Evolutionary conservation across 53 echinoderm and acorn worm species (phyloP), one percentile per base, ranked within the genome.

Genomic region (Echinometra lucunter): DNA sequence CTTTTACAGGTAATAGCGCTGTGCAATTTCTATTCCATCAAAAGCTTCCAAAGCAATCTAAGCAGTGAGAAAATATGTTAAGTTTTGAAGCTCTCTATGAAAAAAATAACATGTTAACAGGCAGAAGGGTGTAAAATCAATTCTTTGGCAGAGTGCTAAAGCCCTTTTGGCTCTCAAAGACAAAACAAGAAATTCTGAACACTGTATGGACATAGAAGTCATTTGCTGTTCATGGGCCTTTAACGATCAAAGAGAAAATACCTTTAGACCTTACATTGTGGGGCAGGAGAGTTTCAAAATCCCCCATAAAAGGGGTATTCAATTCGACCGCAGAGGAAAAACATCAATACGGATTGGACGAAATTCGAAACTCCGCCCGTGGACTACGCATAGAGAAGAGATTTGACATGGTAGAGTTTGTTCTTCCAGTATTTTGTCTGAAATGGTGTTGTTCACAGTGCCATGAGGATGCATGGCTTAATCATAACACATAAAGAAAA

Each of bases 271-370:
- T 89, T 6, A 89, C 89, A 89, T 58, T 37, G 21, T 9, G 40
- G 89, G 58, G 89, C 89, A 89, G 89, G 58, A 53, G 37, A 89
- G 89, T 58, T 89, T 89, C 89, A 58, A 89, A 89, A 89, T 89
- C 89, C 89, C 58, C 58, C 60, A 57, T 89, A 89, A 57, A 89
- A 58, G 85, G 37, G 89, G 89, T 37, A 60, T 89, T 89, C 60
- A 60, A 60, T 57, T 57, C 89, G 58, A 89, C 89, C 89, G 60
- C 89, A 58, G 89, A 89, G 89, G n/a, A 57, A 60, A 89, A 89
- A 89, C 89, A 89, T 89, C 89, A 89, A 89, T 89, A 89, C 89
- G 30, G 89, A 60, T 89, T 58, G 57, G 89, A 57, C 60, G 89
- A 58, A 89, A 89, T 38, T 37, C 37, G 57, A 89, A 40, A 89